Conservation (phyloP, 2,797 vertebrate genomes). For the Hydrophis major region DNA sequence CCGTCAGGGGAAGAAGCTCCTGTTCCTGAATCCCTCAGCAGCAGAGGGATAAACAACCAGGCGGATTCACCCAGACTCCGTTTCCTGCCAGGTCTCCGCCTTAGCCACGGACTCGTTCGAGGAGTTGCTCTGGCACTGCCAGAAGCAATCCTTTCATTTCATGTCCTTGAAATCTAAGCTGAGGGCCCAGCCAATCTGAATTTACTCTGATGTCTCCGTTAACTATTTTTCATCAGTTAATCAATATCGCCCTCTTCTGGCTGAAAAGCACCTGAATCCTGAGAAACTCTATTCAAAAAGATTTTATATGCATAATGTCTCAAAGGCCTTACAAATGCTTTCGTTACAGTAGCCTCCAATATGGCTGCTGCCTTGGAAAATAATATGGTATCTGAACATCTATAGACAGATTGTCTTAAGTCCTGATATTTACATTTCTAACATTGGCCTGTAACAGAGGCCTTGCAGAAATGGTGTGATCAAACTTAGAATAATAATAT, state of each 20-base stretch:
- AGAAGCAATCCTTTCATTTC: neutral
- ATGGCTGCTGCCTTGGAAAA: neutral
- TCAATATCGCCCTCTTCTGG: slow-evolving; percentile 51
- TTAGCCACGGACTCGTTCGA: neutral
- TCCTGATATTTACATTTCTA: neutral
- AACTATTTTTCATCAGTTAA: slow-evolving; percentile 27
- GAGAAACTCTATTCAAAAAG: neutral
- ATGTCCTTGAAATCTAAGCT: neutral
- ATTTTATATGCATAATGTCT: neutral
- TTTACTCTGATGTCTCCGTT: neutral
- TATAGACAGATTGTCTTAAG: neutral
- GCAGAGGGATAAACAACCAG: neutral
- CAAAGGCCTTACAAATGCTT: neutral
- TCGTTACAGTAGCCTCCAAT: neutral
- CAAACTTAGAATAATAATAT: neutral
- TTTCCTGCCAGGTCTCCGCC: neutral
- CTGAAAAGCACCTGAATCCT: neutral
- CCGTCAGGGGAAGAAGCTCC: neutral
- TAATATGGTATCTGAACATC: neutral
- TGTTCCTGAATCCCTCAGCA: neutral
- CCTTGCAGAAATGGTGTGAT: neutral
- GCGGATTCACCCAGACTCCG: neutral
- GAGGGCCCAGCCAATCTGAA: neutral
- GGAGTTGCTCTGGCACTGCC: neutral
- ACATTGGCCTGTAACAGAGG: neutral